These are phyloP conservation scores for Tortrix viridana DNA, from an alignment of 2,888 invertebrate species.

Conservation along the genomic window DNA sequence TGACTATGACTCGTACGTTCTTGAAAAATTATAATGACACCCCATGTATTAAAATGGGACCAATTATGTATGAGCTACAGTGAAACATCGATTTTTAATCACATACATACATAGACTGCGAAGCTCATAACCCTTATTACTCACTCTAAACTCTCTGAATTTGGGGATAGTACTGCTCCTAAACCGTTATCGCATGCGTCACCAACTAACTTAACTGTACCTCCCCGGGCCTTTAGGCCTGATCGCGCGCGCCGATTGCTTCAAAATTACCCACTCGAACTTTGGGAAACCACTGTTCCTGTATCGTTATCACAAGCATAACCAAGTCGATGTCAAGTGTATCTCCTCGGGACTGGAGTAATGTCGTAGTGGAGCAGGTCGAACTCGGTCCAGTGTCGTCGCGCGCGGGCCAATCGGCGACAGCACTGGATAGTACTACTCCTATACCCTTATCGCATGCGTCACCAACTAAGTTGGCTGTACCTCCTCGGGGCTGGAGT, in stretches of 20 bases:
- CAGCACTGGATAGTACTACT: not conserved
- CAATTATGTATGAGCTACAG: too few species aligned
- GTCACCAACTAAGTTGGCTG: not conserved
- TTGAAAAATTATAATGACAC: too few species aligned
- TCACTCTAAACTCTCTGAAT: too few species aligned
- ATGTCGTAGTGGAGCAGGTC: not conserved
- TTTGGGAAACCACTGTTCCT: not conserved
- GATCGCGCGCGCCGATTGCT: not conserved
- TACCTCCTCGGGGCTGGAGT: conserved; percentile 87
- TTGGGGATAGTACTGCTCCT: not conserved
- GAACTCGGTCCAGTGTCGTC: too few species aligned
- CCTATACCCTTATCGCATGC: not conserved
- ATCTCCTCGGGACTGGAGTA: conserved; percentile 17
- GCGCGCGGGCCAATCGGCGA: too few species aligned
- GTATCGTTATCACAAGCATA: not conserved
- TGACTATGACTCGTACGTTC: too few species aligned
- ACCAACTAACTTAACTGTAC: too few species aligned
- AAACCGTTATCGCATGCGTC: not conserved
- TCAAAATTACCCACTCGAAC: not conserved
- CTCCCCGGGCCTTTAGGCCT: conserved; percentile 4
- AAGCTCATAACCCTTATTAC: too few species aligned
- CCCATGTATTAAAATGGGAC: too few species aligned
- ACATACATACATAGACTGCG: too few species aligned
- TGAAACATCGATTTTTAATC: too few species aligned
- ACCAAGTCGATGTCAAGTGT: not conserved